Percentiles rank a stretch among this genome's conserved stretches.
phyloP scores from a whole-genome alignment of 2,113 vertebrate species.

The Megaleporinus macrocephalus region DNA sequence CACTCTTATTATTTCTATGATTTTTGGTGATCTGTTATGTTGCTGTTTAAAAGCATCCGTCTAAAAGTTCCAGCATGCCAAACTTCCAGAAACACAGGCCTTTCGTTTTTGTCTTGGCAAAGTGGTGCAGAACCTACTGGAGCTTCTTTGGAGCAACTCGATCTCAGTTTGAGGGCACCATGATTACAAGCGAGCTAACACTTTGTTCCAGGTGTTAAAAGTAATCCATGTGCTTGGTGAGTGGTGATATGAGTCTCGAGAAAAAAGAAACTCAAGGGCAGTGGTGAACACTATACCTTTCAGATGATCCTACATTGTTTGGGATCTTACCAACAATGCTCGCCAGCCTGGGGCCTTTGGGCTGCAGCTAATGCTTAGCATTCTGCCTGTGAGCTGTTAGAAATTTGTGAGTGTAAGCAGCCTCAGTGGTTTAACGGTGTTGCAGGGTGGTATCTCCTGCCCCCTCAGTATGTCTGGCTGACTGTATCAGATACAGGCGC shows the following conservation, averaged over 20 bases:
- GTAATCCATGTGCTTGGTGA: constrained; percentile 66
- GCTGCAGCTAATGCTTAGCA: constrained; percentile 62
- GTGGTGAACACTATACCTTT: constrained; percentile 59
- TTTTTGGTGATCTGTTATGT: not conserved
- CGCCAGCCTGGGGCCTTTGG: constrained; percentile 60
- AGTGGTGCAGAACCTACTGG: not conserved
- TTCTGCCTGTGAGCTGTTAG: constrained; percentile 59
- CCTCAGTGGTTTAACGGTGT: constrained; percentile 48
- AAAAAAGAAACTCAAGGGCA: constrained; percentile 68
- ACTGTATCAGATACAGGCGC: constrained; percentile 55
- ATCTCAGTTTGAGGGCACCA: not conserved
- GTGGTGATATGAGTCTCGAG: constrained; percentile 60
- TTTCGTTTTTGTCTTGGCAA: not conserved
- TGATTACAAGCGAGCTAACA: constrained; percentile 43
- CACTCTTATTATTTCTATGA: not conserved
- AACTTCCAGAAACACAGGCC: not conserved
- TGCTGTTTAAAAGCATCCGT: not conserved
- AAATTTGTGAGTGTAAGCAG: constrained; percentile 59
- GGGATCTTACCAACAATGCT: constrained; percentile 61
- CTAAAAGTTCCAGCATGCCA: not conserved
- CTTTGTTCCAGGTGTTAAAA: constrained; percentile 51
- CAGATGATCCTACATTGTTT: constrained; percentile 71
- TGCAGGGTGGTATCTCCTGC: constrained; percentile 54
- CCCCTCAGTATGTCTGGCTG: constrained; percentile 46
- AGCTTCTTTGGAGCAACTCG: constrained; percentile 1